Percentiles rank a stretch among this genome's conserved stretches.
Conservation (phyloP, 2,113 vertebrate genomes). For the Peromyscus maniculatus region DNA sequence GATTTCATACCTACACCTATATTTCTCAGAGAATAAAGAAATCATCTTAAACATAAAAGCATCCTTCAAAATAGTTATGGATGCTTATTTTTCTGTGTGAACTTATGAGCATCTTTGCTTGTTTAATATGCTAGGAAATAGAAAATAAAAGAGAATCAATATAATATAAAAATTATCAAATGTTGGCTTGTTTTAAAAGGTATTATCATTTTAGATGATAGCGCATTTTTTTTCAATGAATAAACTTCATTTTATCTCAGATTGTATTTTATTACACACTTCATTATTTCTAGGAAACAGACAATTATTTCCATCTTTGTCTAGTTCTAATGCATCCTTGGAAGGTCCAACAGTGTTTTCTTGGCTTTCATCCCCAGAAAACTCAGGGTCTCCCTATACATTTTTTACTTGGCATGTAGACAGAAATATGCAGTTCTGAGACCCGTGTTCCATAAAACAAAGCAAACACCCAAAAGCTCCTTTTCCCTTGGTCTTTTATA, state of each 20-base stretch:
- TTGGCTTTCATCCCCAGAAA: background rate
- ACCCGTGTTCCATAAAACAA: background rate
- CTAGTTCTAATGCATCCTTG: background rate
- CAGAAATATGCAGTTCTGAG: background rate
- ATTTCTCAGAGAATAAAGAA: background rate
- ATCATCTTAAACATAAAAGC: background rate
- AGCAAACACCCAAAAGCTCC: background rate
- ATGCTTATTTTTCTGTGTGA: background rate
- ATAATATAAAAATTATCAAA: background rate
- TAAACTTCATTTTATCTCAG: background rate
- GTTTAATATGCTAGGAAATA: background rate
- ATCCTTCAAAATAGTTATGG: background rate
- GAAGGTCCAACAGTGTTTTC: background rate
- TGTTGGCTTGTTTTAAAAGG: background rate
- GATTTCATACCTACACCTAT: background rate
- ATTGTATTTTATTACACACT: background rate
- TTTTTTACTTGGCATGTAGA: background rate
- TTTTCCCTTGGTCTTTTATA: background rate
- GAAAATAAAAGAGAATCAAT: constrained; percentile 3
- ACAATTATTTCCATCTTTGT: background rate
- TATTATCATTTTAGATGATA: background rate
- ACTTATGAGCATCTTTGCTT: background rate
- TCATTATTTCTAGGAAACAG: background rate
- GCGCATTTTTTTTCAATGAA: background rate
- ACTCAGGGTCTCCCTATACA: background rate